phyloP scores from a whole-genome alignment of 2,888 invertebrate species.

The Yponomeuta malinellus region DNA sequence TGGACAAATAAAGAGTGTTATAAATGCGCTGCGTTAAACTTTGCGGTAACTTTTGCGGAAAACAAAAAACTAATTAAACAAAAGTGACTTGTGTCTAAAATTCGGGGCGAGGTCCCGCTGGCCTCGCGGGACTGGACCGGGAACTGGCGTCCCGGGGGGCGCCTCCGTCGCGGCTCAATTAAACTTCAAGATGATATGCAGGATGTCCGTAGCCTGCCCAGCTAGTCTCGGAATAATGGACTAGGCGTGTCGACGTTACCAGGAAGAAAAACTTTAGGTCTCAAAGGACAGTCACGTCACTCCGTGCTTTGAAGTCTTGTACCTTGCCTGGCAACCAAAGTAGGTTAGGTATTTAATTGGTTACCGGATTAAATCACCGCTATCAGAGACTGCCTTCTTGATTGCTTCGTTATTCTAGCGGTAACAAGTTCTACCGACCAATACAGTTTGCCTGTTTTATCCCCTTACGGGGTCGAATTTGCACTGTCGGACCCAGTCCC shows the following conservation, averaged over 20 bases:
- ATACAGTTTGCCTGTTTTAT: too few relatives aligned
- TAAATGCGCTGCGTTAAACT: background rate
- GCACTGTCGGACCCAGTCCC: too few relatives aligned
- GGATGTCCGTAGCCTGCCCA: constrained; percentile 16
- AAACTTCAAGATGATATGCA: constrained; percentile 82
- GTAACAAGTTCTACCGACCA: too few relatives aligned
- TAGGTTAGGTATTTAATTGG: too few relatives aligned
- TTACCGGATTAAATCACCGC: too few relatives aligned
- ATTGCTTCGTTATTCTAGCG: too few relatives aligned
- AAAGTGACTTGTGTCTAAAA: background rate
- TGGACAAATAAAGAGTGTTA: background rate
- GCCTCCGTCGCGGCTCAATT: constrained; percentile 70
- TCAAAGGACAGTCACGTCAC: background rate
- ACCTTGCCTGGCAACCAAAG: too few relatives aligned
- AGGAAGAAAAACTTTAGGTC: background rate
- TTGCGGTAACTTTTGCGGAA: background rate
- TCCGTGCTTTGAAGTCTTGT: too few relatives aligned
- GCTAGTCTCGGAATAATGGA: constrained; percentile 14
- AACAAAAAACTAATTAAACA: background rate
- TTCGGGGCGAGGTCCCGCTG: background rate
- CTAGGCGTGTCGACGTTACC: background rate
- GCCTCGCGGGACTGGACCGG: background rate
- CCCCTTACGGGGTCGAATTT: too few relatives aligned
- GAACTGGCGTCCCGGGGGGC: constrained; percentile 25
- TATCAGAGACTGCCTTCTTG: too few relatives aligned